Conservation (phyloP, 2,888 invertebrate genomes). For the Archips crataeganus region DNA sequence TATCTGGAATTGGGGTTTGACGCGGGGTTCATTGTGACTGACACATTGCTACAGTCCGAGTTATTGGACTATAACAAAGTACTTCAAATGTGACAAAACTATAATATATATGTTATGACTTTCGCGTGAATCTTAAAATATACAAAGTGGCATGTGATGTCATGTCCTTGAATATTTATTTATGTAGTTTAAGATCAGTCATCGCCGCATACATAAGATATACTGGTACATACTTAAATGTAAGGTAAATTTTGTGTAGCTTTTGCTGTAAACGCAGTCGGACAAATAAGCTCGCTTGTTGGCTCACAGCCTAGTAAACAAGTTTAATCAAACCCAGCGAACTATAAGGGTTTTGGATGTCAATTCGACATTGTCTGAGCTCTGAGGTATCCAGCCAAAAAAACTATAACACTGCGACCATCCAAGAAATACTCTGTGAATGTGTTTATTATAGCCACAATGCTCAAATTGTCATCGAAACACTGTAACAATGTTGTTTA, state of each 20-base stretch:
- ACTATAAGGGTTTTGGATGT: neutral
- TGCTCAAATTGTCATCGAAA: neutral
- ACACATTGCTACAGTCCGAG: constrained; percentile 31
- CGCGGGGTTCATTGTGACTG: constrained; percentile 34
- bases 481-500: neutral
- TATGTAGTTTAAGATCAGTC: neutral
- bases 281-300: neutral
- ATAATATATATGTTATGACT: constrained; percentile 7
- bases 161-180: neutral
- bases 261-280: neutral
- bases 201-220: neutral
- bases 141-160: neutral
- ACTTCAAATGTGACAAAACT: constrained; percentile 9
- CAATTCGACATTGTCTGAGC: neutral
- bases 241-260: neutral
- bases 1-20: constrained; percentile 40
- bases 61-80: constrained; percentile 17
- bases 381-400: neutral
- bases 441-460: neutral
- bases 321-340: neutral
- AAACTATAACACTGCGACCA: neutral
- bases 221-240: neutral
- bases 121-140: constrained; percentile 4
- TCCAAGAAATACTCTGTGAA: neutral
- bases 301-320: neutral